Conservation (phyloP, 2,797 vertebrate genomes). For the Limnodromus scolopaceus region DNA sequence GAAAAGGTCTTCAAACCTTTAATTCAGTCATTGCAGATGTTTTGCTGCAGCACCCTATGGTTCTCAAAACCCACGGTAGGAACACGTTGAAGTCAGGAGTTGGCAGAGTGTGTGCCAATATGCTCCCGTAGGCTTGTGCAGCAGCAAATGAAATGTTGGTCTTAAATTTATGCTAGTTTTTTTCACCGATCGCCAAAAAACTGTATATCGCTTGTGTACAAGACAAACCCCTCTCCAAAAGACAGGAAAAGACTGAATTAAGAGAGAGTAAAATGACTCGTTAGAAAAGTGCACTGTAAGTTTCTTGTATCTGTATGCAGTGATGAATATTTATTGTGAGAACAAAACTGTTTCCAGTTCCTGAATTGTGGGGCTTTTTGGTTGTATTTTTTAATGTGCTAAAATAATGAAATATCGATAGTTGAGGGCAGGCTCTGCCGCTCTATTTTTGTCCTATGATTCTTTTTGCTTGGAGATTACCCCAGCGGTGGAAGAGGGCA, state of each 20-base stretch:
- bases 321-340: not conserved
- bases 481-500: not conserved
- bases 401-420: not conserved
- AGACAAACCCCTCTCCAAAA: not conserved
- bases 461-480: not conserved
- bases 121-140: not conserved
- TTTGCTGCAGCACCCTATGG: not conserved
- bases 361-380: not conserved
- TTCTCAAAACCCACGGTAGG: not conserved
- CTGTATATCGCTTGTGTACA: not conserved
- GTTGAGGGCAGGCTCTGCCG: not conserved
- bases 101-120: not conserved
- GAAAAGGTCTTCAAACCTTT: not conserved
- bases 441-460: not conserved
- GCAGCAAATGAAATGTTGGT: not conserved
- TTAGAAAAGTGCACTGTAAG: not conserved
- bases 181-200: not conserved
- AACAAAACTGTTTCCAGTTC: not conserved
- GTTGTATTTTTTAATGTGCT: not conserved
- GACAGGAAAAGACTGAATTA: not conserved
- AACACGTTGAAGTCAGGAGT: rapidly evolving
- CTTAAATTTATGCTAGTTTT: not conserved
- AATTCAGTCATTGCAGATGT: not conserved
- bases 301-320: not conserved
- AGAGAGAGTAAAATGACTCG: not conserved